Evolutionary conservation across 2,888 invertebrate genomes (phyloP).

Genomic region (Aphrophora alni): DNA sequence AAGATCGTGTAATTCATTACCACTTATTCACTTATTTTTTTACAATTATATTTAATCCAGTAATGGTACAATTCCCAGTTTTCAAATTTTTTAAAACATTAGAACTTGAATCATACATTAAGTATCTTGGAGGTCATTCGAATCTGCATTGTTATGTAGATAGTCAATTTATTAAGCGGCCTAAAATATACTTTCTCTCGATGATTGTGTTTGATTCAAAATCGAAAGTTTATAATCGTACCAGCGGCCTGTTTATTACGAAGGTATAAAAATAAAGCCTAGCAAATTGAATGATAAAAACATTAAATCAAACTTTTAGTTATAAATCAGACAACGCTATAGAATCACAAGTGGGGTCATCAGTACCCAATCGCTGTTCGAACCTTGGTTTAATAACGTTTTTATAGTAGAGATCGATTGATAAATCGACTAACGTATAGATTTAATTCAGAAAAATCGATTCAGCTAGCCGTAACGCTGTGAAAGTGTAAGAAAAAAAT

Average conservation of each 20-base stretch:
- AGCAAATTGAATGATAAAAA: neutral
- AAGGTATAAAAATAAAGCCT: neutral
- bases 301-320: neutral
- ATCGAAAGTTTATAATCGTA: neutral
- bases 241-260: neutral
- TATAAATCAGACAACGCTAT: neutral
- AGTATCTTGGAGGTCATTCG: too few relatives aligned
- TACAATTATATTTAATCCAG: too few relatives aligned
- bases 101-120: too few relatives aligned
- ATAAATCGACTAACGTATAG: neutral
- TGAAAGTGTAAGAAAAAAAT: neutral
- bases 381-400: neutral
- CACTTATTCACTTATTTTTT: too few relatives aligned
- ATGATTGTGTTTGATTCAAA: neutral
- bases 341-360: neutral
- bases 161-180: neutral
- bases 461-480: neutral
- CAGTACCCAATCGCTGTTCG: neutral
- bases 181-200: neutral
- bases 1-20: too few relatives aligned
- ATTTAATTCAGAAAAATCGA: neutral
- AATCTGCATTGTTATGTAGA: too few relatives aligned
- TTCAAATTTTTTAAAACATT: too few relatives aligned
- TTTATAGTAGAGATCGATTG: neutral
- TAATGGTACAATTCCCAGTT: too few relatives aligned